Evolutionary conservation across 2,797 vertebrate genomes (phyloP).

Genomic region (Melanotaenia trifasciata): DNA sequence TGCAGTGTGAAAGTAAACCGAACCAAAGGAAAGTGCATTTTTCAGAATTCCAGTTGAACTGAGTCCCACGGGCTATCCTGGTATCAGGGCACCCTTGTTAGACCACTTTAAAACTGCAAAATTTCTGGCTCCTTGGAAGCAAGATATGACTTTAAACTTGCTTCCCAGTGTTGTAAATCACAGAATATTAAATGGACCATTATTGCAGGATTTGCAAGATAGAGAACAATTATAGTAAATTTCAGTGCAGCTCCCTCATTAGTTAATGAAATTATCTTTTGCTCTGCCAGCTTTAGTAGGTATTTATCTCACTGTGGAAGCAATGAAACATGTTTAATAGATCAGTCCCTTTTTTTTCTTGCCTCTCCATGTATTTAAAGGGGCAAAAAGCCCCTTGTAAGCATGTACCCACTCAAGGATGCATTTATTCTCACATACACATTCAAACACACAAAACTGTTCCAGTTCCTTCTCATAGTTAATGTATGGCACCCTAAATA

Average conservation of each 20-base stretch:
- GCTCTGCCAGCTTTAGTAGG: background rate
- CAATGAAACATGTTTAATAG: slow-evolving; percentile 28
- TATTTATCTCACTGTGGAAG: slow-evolving; percentile 6
- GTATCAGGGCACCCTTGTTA: no score
- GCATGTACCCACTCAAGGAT: slow-evolving; percentile 28
- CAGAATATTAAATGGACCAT: background rate
- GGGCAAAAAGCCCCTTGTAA: slow-evolving; percentile 30
- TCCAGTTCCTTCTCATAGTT: slow-evolving; percentile 37
- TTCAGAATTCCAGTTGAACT: no score
- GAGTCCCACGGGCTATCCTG: no score
- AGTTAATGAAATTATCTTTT: background rate
- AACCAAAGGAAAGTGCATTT: no score
- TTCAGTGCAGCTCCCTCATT: background rate
- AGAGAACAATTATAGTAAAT: background rate
- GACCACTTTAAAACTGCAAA: background rate
- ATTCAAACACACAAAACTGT: slow-evolving; percentile 10
- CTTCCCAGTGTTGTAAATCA: background rate
- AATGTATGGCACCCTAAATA: slow-evolving; percentile 57
- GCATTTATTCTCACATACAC: slow-evolving; percentile 16
- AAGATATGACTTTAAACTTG: background rate
- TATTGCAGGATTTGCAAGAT: background rate
- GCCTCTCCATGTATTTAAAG: slow-evolving; percentile 34
- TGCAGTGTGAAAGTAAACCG: no score
- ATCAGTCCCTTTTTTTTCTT: slow-evolving; percentile 17
- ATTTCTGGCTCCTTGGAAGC: background rate